Base-by-base conservation (phyloP, 2,797 vertebrate species). In the Cygnus olor region DNA sequence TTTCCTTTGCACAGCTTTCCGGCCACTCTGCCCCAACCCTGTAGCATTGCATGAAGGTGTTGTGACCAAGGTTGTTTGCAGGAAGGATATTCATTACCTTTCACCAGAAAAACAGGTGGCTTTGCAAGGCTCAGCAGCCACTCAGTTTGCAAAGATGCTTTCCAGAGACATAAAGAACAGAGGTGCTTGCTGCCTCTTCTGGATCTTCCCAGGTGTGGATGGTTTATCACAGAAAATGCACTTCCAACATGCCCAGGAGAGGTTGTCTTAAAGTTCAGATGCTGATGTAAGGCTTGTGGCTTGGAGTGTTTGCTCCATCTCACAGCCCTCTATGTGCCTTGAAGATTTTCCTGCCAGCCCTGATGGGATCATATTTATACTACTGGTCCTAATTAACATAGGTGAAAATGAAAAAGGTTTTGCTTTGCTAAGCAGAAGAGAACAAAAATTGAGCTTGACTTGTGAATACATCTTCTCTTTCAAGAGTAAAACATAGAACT, bases 361-460 rank as follows among this genome's bases (percentile, higher is more conserved):
- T 58, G 32, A 64, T 66, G 58, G 44, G 24, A 93, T 64, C 2
- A 3, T 47, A 71, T 89, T 69, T 89, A 80, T 51, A 56, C 90
- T 64, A 57, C 27, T 68, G 36, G 65, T 53, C 69, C 57, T 87
- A 93, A 94, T 86, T 82, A 92, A 85, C 42, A 49, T 60, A 79
- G 47, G 56, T 91, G 60, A 92, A 96, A 97, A 94, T 54, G 21
- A 80, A 94, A 92, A 94, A 61, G 61, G 42, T 85, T 88, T 92
- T 85, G 32, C 80, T 88, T 95, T 86, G 73, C 70, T 95, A 68
- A 69, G 38, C 53, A 76, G 7, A 10, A 88, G 21, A 92, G 64
- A 96, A 93, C 30, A 95, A 92, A 78, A 88, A 80, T 9, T 83
- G 17, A n/a, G 42, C 45, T 36, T 88, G 93, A 85, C 80, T 91